phyloP scores from a whole-genome alignment of 1,140 invertebrate species.

The Sitobion miscanthi region DNA sequence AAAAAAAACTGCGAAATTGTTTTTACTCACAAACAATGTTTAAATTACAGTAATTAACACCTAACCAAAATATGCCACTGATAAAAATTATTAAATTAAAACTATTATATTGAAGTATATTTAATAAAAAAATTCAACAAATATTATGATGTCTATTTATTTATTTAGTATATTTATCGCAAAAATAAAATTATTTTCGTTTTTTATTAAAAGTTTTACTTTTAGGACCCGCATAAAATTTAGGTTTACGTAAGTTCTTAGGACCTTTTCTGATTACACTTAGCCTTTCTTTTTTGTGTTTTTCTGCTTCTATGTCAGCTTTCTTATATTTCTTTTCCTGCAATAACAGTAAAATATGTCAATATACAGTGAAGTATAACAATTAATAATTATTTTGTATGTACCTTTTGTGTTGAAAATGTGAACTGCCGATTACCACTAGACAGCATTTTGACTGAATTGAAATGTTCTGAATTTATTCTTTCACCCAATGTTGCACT shows the following conservation, averaged over 20 bases:
- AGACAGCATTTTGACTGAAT: conserved; percentile 57
- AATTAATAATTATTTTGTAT: background rate
- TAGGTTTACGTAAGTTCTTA: conserved; percentile 57
- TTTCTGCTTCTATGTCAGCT: conserved; percentile 49
- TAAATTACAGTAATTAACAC: background rate
- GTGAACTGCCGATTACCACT: conserved; percentile 60
- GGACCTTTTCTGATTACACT: conserved; percentile 58
- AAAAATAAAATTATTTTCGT: conserved; percentile 7
- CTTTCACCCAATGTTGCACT: conserved; percentile 59
- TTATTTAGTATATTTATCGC: background rate
- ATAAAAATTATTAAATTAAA: background rate
- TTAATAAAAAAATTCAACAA: background rate
- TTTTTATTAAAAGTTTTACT: conserved; percentile 35
- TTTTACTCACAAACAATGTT: background rate
- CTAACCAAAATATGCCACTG: background rate
- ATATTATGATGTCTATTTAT: background rate
- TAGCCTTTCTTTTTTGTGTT: conserved; percentile 58
- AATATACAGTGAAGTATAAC: background rate
- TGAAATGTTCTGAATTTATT: conserved; percentile 57
- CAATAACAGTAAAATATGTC: conserved; percentile 30
- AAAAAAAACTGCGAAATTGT: background rate
- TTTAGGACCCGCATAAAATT: conserved; percentile 58
- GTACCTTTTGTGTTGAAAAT: conserved; percentile 59
- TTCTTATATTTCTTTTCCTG: conserved; percentile 57
- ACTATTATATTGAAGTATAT: background rate